Evolutionary conservation across 2,113 vertebrate species (phyloP).

Genomic region (Micromys minutus): DNA sequence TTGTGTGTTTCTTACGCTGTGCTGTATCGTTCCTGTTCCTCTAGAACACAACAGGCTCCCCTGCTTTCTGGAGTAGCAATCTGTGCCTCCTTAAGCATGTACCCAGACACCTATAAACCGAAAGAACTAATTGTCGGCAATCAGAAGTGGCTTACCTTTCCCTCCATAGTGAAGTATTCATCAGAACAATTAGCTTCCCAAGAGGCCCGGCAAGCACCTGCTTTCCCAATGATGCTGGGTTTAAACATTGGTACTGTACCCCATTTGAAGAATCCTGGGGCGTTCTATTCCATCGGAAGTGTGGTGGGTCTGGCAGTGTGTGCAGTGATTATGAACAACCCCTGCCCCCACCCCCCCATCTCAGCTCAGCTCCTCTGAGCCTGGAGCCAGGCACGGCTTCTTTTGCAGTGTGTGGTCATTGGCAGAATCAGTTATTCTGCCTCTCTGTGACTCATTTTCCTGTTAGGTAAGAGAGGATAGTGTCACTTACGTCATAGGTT

Average conservation of each 20-base stretch:
- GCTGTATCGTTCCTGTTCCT: background rate
- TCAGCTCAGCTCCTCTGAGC: background rate
- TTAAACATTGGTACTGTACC: background rate
- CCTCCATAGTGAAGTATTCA: background rate
- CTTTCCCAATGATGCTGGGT: background rate
- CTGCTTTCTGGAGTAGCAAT: background rate
- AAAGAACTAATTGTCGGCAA: too few relatives aligned
- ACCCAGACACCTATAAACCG: background rate
- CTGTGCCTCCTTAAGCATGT: background rate
- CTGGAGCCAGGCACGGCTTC: background rate
- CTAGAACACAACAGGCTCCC: background rate
- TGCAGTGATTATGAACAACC: background rate
- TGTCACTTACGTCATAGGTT: background rate
- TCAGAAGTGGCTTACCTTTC: background rate
- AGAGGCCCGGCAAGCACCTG: background rate
- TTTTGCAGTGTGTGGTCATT: background rate
- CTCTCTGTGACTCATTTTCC: background rate
- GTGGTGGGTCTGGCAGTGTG: background rate
- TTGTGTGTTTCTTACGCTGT: background rate
- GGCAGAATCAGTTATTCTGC: background rate
- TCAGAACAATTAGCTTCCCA: background rate
- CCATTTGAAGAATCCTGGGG: background rate
- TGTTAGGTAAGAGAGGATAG: background rate
- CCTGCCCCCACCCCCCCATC: rapidly evolving
- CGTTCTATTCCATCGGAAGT: rapidly evolving